Evolutionary conservation across 1,140 invertebrate species (phyloP), one percentile per base, ranked within the genome.

Genomic region (Pteromalus puparum): DNA sequence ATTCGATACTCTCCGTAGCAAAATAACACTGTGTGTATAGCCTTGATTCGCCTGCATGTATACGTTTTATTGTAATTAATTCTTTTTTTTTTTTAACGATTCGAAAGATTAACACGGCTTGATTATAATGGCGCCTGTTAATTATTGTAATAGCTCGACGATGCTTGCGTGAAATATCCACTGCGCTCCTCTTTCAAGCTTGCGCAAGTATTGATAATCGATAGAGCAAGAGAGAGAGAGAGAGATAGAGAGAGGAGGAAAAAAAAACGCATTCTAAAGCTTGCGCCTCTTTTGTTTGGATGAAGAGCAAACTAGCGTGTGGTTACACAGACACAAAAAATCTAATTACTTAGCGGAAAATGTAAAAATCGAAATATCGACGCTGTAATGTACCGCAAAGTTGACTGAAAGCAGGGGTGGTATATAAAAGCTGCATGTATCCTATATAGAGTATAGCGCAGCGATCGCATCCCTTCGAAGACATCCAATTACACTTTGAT

Each of bases 121-220:
- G 53, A 61, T 61, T 61, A n/a, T n/a, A 61, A 61, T 61, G 18
- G 53, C 18, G 53, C 5, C 53, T 61, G 21, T n/a, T 61, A 61
- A 61, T 61, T 61, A 61, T 61, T 61, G 53, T 61, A 61, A 61
- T 61, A 61, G 53, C 21, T 61, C 53, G 53, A 61, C 53, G 53
- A n/a, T n/a, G 53, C 53, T 61, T 61, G 53, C 18, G 53, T n/a
- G 18, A 18, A 61, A 61, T 61, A 61, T 61, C 18, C 53, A 6
- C 53, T 6, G 53, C 15, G 53, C 21, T 61, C 18, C 15, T 61
- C 21, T 61, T n/a, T n/a, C 53, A n/a, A n/a, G 53, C 53, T 61
- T 21, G 53, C 53, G 53, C 53, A n/a, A 61, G 53, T 61, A 61
- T 61, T 21, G 53, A 61, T 61, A 61, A 61, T 61, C 53, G 53